Evolutionary conservation across 2,113 vertebrate species (phyloP).

Genomic region (Lophochroa leadbeateri): DNA sequence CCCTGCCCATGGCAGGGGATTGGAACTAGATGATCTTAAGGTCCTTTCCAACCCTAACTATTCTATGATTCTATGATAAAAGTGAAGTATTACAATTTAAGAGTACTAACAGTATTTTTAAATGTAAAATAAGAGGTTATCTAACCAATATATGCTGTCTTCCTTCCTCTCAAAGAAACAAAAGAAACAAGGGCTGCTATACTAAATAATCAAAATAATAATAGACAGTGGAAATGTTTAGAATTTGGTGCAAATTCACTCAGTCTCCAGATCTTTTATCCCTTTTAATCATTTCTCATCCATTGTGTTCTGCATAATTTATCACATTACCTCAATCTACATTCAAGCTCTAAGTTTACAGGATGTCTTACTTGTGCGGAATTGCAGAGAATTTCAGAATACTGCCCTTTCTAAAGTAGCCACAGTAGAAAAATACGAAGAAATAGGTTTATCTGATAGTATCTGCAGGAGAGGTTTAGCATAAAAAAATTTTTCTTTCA

Average conservation of each 20-base stretch:
- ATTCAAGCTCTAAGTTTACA: neutral
- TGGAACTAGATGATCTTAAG: neutral
- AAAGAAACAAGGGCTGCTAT: neutral
- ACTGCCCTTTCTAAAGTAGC: neutral
- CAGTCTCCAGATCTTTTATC: neutral
- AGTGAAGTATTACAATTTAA: neutral
- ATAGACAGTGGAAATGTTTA: neutral
- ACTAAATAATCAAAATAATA: neutral
- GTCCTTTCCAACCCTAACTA: neutral
- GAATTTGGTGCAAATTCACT: neutral
- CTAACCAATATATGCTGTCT: neutral
- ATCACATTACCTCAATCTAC: neutral
- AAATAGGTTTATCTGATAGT: neutral
- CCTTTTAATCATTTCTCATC: slow-evolving; percentile 10
- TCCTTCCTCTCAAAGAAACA: neutral
- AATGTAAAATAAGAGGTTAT: neutral
- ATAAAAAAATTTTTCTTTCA: neutral
- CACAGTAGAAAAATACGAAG: neutral
- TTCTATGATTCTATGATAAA: neutral
- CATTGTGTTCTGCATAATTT: neutral
- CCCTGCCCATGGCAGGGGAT: neutral
- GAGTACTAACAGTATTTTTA: neutral
- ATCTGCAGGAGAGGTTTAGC: neutral
- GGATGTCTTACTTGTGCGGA: neutral
- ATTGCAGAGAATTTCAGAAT: neutral